A percentile compares a stretch with the other conserved stretches of the same genome.
Evolutionary conservation across 2,888 invertebrate species (phyloP).

Genomic region (Leucophora obtusa): DNA sequence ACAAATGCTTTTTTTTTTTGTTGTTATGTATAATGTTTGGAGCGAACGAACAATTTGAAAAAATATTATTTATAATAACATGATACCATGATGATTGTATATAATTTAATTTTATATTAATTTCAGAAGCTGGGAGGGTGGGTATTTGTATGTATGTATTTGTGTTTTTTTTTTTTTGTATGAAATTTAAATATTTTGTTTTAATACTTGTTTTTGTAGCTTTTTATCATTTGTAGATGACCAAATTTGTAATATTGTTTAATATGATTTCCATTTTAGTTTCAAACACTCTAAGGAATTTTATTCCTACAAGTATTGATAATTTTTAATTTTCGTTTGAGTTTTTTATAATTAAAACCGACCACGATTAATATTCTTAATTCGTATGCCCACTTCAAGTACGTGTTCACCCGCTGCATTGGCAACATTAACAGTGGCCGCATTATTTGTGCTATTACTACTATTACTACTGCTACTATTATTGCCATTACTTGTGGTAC

Average conservation of each 20-base stretch:
- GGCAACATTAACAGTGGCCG: conserved; percentile 63
- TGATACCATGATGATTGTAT: conserved; percentile 38
- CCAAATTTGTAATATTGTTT: conserved; percentile 19
- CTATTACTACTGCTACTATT: conserved; percentile 57
- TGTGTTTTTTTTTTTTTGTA: neutral
- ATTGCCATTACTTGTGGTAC: conserved; percentile 61
- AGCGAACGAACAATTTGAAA: neutral
- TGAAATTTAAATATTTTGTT: conserved; percentile 10
- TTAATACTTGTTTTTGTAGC: conserved; percentile 6
- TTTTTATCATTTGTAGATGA: conserved; percentile 10
- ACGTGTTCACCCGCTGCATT: conserved; percentile 73
- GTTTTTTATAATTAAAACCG: conserved; percentile 68
- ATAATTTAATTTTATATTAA: conserved; percentile 21
- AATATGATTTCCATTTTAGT: conserved; percentile 2
- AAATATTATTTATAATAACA: neutral
- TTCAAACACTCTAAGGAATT: conserved; percentile 41
- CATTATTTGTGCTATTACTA: conserved; percentile 44
- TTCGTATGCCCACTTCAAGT: conserved; percentile 77
- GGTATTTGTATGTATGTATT: conserved; percentile 11
- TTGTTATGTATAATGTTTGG: neutral
- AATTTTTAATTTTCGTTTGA: neutral
- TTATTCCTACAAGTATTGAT: conserved; percentile 30
- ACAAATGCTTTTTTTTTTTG: conserved; percentile 2
- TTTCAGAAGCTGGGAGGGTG: conserved; percentile 36
- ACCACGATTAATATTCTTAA: conserved; percentile 76